phyloP scores from a whole-genome alignment of 2,113 vertebrate genomes.

The Parus major region DNA sequence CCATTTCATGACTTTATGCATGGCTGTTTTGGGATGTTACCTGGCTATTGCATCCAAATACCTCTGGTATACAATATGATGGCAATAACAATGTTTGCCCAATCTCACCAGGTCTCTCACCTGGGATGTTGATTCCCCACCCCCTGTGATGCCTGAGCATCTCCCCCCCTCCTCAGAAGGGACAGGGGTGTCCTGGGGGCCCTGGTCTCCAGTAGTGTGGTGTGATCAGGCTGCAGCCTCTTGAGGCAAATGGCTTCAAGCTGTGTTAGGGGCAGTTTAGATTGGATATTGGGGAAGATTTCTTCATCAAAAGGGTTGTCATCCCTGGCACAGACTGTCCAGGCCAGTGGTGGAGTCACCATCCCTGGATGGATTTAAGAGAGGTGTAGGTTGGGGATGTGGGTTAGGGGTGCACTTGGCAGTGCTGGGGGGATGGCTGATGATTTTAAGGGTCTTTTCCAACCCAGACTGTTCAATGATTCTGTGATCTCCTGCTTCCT shows the following conservation, averaged over 20 bases:
- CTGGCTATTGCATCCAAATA: background rate
- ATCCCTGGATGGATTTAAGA: background rate
- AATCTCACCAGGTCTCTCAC: background rate
- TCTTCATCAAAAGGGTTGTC: background rate
- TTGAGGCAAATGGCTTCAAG: background rate
- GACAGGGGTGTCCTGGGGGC: background rate
- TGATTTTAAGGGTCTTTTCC: background rate
- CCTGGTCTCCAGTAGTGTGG: fast-evolving
- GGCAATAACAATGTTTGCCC: background rate
- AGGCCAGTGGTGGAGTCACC: background rate
- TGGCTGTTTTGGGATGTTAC: background rate
- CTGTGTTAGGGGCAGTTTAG: background rate
- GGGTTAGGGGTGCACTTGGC: no score
- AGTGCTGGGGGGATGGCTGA: background rate
- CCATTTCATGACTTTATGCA: background rate
- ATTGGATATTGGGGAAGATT: background rate
- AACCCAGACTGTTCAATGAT: background rate
- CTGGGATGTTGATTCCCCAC: background rate
- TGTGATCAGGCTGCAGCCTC: background rate
- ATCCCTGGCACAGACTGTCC: background rate
- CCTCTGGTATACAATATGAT: background rate
- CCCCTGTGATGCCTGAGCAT: background rate
- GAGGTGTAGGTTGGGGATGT: fast-evolving
- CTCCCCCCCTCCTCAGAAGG: background rate
- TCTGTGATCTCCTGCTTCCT: background rate